phyloP scores from a whole-genome alignment of 2,113 vertebrate species.

The Puffinus mauretanicus region DNA sequence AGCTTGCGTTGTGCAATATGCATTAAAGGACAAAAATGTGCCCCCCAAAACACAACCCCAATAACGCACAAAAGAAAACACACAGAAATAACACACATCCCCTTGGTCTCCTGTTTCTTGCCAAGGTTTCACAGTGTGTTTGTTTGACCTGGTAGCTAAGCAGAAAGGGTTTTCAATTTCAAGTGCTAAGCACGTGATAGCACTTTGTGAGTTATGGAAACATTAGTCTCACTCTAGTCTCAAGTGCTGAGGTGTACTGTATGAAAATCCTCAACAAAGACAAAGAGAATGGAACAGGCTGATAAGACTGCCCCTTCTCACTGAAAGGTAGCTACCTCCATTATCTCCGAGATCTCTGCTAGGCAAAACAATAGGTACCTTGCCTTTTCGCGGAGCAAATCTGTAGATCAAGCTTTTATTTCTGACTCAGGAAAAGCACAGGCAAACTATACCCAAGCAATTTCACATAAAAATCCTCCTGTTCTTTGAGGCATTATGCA shows the following conservation, averaged over 20 bases:
- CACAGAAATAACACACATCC: too few relatives aligned
- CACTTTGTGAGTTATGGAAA: not conserved
- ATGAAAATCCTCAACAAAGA: not conserved
- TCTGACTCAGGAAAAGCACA: not conserved
- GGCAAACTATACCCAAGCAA: not conserved
- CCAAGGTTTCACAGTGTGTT: not conserved
- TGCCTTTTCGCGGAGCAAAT: not conserved
- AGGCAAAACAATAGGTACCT: not conserved
- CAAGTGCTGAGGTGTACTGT: not conserved
- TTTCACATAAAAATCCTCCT: not conserved
- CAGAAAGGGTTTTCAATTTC: not conserved
- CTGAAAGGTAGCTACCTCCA: not conserved
- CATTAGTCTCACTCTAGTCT: not conserved
- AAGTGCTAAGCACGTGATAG: not conserved
- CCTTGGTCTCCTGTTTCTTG: not conserved
- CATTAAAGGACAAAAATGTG: not conserved
- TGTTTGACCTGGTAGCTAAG: not conserved
- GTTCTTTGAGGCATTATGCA: not conserved
- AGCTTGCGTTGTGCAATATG: not conserved
- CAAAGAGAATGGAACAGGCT: not conserved
- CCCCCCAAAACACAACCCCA: not conserved
- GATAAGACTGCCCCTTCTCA: not conserved
- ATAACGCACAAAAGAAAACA: not conserved
- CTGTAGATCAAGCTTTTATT: not conserved
- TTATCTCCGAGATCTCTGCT: not conserved